Percentiles rank a stretch among this genome's conserved stretches.
phyloP scores from a whole-genome alignment of 2,888 invertebrate species.

The Folsomia manolachei region DNA sequence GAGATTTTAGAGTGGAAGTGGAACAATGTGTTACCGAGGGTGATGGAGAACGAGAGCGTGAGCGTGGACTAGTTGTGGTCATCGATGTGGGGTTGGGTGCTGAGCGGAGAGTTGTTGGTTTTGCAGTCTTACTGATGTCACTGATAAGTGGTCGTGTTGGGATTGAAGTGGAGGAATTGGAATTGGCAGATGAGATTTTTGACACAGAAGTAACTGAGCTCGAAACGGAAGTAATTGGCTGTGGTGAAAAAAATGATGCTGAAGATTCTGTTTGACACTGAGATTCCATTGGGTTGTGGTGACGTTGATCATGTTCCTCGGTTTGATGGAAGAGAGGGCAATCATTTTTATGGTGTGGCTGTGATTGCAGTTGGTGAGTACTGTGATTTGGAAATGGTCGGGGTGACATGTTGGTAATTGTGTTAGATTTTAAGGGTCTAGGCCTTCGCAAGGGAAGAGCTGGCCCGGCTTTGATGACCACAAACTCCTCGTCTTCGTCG shows the following conservation, averaged over 20 bases:
- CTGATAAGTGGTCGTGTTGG: neutral
- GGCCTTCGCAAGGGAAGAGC: conserved; percentile 27
- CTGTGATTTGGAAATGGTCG: neutral
- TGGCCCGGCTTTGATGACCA: conserved; percentile 33
- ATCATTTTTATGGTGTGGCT: neutral
- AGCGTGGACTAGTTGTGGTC: neutral
- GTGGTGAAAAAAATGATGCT: neutral
- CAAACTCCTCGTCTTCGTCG: conserved; percentile 30
- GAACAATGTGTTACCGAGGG: neutral
- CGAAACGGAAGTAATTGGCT: neutral
- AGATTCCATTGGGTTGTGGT: neutral
- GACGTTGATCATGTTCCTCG: neutral
- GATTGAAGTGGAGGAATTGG: neutral
- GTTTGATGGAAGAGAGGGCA: neutral
- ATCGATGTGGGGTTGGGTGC: neutral
- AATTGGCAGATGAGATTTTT: neutral
- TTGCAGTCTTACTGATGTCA: neutral
- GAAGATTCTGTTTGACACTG: neutral
- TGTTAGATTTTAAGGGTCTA: neutral
- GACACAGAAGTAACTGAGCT: neutral
- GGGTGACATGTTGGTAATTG: neutral
- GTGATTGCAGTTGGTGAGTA: neutral
- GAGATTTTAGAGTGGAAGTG: neutral
- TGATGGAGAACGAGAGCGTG: neutral
- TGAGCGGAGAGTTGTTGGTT: neutral